Evolutionary conservation across 1,140 invertebrate species (phyloP).

Genomic region (Tyrophagus putrescentiae): DNA sequence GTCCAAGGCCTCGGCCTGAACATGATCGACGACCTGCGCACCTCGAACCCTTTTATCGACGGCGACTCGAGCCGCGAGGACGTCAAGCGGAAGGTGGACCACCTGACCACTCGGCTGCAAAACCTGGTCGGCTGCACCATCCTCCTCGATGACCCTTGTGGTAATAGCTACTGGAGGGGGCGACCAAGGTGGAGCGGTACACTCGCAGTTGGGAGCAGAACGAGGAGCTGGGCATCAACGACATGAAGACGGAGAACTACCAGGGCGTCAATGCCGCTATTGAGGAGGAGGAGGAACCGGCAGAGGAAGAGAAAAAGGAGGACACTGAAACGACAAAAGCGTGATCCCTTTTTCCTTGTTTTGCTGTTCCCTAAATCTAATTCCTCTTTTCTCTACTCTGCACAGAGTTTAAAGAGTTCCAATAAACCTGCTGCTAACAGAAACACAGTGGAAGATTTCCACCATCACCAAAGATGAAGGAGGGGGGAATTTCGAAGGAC

Average conservation of each 20-base stretch:
- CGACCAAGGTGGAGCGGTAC: constrained; percentile 52
- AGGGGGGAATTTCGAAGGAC: too few relatives aligned
- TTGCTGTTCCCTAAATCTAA: too few relatives aligned
- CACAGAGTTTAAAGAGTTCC: too few relatives aligned
- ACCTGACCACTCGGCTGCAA: constrained; percentile 53
- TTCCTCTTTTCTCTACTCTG: too few relatives aligned
- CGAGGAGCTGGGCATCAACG: constrained; percentile 85
- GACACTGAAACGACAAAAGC: too few relatives aligned
- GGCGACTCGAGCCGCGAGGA: constrained; percentile 52
- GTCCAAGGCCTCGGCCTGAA: constrained; percentile 56
- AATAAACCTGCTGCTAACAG: too few relatives aligned
- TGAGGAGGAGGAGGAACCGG: constrained; percentile 53
- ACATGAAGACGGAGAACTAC: constrained; percentile 86
- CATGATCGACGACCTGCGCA: constrained; percentile 44
- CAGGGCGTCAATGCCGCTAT: constrained; percentile 88
- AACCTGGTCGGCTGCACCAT: constrained; percentile 44
- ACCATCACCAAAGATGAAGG: too few relatives aligned
- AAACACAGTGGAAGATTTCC: too few relatives aligned
- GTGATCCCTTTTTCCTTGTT: too few relatives aligned
- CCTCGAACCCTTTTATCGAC: constrained; percentile 49
- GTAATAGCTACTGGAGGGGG: constrained; percentile 88
- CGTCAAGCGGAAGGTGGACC: constrained; percentile 39
- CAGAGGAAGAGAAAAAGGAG: neutral
- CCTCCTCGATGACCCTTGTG: constrained; percentile 84
- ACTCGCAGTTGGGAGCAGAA: constrained; percentile 78